Evolutionary conservation across 30 jellyfish, hydroid and myxozoan species (phyloP).

Genomic region (Rhopilema esculentum): DNA sequence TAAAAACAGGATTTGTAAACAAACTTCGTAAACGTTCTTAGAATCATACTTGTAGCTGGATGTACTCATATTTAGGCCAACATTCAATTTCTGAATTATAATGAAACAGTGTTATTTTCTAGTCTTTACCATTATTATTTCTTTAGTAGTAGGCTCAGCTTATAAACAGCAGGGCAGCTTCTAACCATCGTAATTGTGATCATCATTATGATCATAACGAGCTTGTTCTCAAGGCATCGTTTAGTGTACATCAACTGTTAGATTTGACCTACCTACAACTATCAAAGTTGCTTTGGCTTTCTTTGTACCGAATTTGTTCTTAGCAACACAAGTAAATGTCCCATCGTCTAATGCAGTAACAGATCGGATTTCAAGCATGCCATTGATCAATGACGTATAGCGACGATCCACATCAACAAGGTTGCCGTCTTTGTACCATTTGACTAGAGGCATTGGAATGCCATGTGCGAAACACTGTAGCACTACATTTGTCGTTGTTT

Average conservation of each 20-base stretch:
- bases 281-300: slow-evolving; percentile 31
- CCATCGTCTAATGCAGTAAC: slow-evolving; percentile 76
- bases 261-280: slow-evolving; percentile 68
- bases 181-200: too few species aligned
- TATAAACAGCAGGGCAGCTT: too few species aligned
- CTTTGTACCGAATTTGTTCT: slow-evolving; percentile 69
- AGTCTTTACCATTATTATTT: too few species aligned
- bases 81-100: too few species aligned
- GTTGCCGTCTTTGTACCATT: slow-evolving; percentile 72
- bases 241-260: background rate
- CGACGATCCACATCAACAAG: slow-evolving; percentile 38
- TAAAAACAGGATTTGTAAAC: too few species aligned
- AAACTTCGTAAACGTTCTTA: too few species aligned
- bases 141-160: too few species aligned
- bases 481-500: slow-evolving; percentile 19
- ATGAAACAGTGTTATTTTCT: too few species aligned
- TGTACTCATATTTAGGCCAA: too few species aligned
- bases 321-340: slow-evolving; percentile 63
- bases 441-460: slow-evolving; percentile 68
- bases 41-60: too few species aligned
- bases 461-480: slow-evolving; percentile 73
- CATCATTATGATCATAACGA: background rate
- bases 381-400: slow-evolving; percentile 34
- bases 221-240: background rate
- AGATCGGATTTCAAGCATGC: slow-evolving; percentile 53